phyloP scores from a whole-genome alignment of 2,888 invertebrate genomes.

The Criorhina ranunculi region DNA sequence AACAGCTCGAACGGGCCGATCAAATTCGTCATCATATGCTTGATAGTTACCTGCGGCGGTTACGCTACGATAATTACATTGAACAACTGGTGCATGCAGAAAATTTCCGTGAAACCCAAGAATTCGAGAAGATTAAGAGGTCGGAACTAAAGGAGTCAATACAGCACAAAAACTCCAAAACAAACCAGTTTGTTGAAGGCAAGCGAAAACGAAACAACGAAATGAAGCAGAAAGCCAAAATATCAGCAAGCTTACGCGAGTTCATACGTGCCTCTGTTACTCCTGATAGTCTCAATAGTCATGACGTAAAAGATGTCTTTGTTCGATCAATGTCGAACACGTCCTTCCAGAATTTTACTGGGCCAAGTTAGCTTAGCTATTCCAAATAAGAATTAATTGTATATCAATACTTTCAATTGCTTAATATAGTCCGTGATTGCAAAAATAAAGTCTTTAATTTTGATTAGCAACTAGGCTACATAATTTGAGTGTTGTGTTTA shows the following conservation, averaged over 20 bases:
- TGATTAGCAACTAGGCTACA: too few relatives aligned
- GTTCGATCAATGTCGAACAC: conserved; percentile 54
- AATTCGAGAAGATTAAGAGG: conserved; percentile 80
- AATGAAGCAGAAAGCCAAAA: conserved; percentile 82
- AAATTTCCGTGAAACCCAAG: conserved; percentile 82
- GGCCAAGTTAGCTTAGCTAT: conserved; percentile 9
- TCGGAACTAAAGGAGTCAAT: conserved; percentile 81
- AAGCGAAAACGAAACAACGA: conserved; percentile 81
- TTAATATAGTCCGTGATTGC: too few relatives aligned
- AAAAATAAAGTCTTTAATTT: too few relatives aligned
- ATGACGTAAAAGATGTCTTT: conserved; percentile 50
- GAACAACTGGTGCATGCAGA: conserved; percentile 83
- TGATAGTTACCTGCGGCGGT: conserved; percentile 81
- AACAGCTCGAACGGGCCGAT: conserved; percentile 82
- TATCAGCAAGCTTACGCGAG: conserved; percentile 83
- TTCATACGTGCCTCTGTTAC: conserved; percentile 83
- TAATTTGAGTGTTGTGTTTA: too few relatives aligned
- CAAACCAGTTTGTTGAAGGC: conserved; percentile 81
- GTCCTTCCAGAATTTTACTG: conserved; percentile 48
- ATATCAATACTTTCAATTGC: too few relatives aligned
- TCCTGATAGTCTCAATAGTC: conserved; percentile 79
- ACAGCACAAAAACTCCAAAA: conserved; percentile 81
- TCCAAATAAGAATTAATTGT: conserved; percentile 6
- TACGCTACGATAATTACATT: conserved; percentile 83
- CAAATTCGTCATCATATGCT: conserved; percentile 80